phyloP scores from a whole-genome alignment of 2,113 vertebrate genomes.

The Gymnobelideus leadbeateri region DNA sequence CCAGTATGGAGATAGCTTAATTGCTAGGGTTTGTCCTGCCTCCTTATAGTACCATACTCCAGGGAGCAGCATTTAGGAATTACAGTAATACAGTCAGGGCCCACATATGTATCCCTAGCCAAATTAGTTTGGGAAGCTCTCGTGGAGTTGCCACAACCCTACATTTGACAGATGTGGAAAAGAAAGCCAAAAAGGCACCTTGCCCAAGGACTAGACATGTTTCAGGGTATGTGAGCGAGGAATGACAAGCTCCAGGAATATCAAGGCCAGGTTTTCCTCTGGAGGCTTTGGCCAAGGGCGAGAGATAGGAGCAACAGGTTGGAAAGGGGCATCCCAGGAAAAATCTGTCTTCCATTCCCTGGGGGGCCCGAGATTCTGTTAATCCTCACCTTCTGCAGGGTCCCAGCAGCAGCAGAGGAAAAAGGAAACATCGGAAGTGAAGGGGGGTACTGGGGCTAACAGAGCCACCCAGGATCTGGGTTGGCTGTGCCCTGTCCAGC shows the following conservation, averaged over 20 bases:
- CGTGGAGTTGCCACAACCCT: background rate
- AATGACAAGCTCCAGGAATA: background rate
- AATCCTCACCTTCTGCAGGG: conserved; percentile 84
- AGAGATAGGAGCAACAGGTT: background rate
- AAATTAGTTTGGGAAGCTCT: background rate
- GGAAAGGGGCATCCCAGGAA: background rate
- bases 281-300: background rate
- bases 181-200: background rate
- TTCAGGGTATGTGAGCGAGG: background rate
- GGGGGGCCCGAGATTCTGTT: background rate
- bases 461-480: background rate
- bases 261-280: background rate
- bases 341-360: background rate
- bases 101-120: background rate
- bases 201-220: background rate
- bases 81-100: background rate
- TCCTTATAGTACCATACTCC: background rate
- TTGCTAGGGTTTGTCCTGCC: background rate
- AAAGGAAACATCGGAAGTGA: background rate
- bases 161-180: background rate
- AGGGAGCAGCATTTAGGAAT: background rate
- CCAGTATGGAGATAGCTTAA: background rate
- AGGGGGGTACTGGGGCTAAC: conserved; percentile 16
- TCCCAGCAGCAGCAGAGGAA: conserved; percentile 64
- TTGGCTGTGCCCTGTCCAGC: background rate